Percentiles rank a stretch among this genome's conserved stretches.
Conservation (phyloP, 2,797 vertebrate genomes). For the Oryzias sinensis region DNA sequence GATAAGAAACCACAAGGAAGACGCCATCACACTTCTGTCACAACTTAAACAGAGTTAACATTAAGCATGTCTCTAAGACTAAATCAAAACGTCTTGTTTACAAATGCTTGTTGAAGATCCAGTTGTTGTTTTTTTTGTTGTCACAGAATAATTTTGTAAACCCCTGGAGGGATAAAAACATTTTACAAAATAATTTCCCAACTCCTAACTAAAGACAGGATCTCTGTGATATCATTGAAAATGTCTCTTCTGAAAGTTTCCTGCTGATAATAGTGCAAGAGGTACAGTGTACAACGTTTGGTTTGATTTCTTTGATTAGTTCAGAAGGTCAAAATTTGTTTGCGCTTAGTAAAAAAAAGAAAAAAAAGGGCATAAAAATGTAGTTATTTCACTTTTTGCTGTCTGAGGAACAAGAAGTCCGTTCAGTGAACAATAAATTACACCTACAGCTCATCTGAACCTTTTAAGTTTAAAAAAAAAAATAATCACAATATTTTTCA, state of each 20-base stretch:
- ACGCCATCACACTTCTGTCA: slow-evolving; percentile 73
- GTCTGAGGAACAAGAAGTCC: slow-evolving; percentile 35
- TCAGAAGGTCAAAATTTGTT: slow-evolving; percentile 52
- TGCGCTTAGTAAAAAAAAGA: slow-evolving; percentile 49
- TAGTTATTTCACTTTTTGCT: slow-evolving; percentile 15
- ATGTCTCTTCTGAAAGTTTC: slow-evolving; percentile 62
- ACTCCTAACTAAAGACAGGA: slow-evolving; percentile 51
- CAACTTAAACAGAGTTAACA: slow-evolving; percentile 79
- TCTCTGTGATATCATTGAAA: slow-evolving; percentile 60
- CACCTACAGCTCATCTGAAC: slow-evolving; percentile 61
- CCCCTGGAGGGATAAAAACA: slow-evolving; percentile 51
- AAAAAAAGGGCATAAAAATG: too few relatives aligned
- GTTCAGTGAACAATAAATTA: slow-evolving; percentile 80
- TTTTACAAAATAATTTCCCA: slow-evolving; percentile 42
- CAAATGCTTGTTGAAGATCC: slow-evolving; percentile 60
- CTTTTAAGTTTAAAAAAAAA: slow-evolving; percentile 35
- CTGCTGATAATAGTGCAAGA: slow-evolving; percentile 68
- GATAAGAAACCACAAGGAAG: slow-evolving; percentile 70
- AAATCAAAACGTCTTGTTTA: slow-evolving; percentile 48
- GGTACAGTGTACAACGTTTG: slow-evolving; percentile 64
- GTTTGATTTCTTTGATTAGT: slow-evolving; percentile 42
- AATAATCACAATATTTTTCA: slow-evolving; percentile 61
- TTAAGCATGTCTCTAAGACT: slow-evolving; percentile 70
- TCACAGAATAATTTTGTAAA: slow-evolving; percentile 11
- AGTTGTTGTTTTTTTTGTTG: slow-evolving; percentile 32